Percentiles rank a stretch among this genome's conserved stretches.
Evolutionary conservation across 2,888 invertebrate genomes (phyloP).

Genomic region (Petrophora chlorosata): DNA sequence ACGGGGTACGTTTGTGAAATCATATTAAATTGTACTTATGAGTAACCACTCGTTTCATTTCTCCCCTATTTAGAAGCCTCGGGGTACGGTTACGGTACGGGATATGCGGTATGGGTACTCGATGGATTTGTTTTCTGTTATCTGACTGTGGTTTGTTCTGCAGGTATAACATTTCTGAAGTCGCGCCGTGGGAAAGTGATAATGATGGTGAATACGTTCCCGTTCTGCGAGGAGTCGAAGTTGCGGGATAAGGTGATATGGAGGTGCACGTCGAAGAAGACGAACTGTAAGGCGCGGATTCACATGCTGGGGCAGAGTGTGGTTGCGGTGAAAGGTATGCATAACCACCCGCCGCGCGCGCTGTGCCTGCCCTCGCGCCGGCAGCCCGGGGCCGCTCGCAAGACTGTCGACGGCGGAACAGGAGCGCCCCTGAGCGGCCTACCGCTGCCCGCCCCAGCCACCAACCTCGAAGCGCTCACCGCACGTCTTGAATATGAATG

Average conservation of each 20-base stretch:
- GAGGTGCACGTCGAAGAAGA: conserved; percentile 82
- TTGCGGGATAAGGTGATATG: conserved; percentile 80
- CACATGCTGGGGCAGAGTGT: conserved; percentile 78
- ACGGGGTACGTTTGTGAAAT: conserved; percentile 82
- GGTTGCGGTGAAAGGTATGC: conserved; percentile 80
- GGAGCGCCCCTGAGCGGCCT: conserved; percentile 30
- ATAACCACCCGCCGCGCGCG: conserved; percentile 77
- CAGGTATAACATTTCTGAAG: conserved; percentile 80
- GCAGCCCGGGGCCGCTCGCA: conserved; percentile 22
- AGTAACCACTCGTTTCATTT: conserved; percentile 78
- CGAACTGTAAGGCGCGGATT: conserved; percentile 79
- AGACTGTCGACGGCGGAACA: conserved; percentile 34
- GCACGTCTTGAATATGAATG: conserved; percentile 13
- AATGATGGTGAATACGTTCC: conserved; percentile 82
- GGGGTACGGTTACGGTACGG: background rate
- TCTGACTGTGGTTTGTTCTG: conserved; percentile 62
- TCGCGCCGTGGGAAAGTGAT: conserved; percentile 80
- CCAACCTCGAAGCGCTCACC: conserved; percentile 13
- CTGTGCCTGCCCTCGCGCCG: conserved; percentile 53
- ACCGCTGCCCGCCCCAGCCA: conserved; percentile 5
- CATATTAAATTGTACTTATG: conserved; percentile 82
- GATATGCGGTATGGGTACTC: conserved; percentile 1
- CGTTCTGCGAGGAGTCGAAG: conserved; percentile 81
- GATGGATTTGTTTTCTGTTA: conserved; percentile 22
- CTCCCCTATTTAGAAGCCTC: conserved; percentile 5